A percentile compares a stretch with the other conserved stretches of the same genome.
Evolutionary conservation across 1,140 invertebrate genomes (phyloP).

Genomic region (Scaptomyza graminum): DNA sequence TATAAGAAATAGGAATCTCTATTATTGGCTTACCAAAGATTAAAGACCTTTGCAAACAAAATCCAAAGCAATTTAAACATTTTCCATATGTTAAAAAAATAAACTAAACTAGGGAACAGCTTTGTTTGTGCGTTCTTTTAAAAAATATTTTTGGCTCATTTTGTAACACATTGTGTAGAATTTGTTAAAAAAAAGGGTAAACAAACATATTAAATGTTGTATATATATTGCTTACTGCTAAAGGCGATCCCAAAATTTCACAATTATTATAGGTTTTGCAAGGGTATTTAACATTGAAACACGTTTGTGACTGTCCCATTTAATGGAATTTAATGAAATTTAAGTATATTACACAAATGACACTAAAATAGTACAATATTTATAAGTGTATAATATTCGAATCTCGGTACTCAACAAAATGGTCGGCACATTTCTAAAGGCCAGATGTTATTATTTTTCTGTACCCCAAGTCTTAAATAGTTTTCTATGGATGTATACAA

Average conservation of each 20-base stretch:
- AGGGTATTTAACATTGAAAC: neutral
- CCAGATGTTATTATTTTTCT: neutral
- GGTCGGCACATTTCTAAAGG: neutral
- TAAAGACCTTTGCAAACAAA: constrained; percentile 5
- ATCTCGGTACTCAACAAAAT: neutral
- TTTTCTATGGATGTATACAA: constrained; percentile 24
- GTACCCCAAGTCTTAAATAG: neutral
- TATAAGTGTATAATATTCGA: neutral
- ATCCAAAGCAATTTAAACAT: neutral
- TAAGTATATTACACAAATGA: neutral
- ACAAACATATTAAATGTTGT: too few species aligned
- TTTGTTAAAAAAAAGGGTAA: too few species aligned
- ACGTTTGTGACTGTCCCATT: constrained; percentile 39
- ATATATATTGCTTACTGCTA: neutral
- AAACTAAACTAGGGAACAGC: neutral
- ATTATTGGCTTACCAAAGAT: constrained; percentile 4
- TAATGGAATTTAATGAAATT: constrained; percentile 28
- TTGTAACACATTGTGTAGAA: too few species aligned
- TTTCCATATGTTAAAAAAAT: neutral
- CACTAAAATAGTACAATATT: constrained; percentile 12
- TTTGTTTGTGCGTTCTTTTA: too few species aligned
- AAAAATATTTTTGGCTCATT: too few species aligned
- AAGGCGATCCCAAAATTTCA: too few species aligned
- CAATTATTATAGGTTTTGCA: neutral
- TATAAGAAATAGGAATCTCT: constrained; percentile 5